These are phyloP conservation scores for Sinopyrophorus schimmeli DNA, from an alignment of 2,888 invertebrate genomes.

Conservation along the genomic window DNA sequence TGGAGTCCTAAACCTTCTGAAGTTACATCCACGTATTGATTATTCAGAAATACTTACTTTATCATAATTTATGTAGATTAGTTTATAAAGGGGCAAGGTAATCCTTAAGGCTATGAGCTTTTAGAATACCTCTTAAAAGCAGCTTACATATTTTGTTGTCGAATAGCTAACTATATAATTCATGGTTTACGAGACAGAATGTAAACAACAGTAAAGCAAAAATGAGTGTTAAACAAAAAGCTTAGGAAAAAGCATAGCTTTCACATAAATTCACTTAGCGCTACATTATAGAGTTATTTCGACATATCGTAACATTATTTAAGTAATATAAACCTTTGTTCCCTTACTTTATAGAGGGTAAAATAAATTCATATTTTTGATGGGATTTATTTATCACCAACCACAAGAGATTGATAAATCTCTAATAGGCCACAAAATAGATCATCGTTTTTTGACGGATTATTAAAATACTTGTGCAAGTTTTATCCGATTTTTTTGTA, in stretches of 20 bases:
- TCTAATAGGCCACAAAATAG: too few species aligned
- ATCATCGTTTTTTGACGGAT: too few species aligned
- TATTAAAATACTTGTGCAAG: too few species aligned
- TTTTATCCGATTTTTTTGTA: too few species aligned
- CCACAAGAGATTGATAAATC: too few species aligned
- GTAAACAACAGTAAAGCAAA: constrained; percentile 19
- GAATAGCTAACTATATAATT: constrained; percentile 21
- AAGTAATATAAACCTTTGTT: constrained; percentile 13
- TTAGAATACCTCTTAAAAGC: constrained; percentile 23
- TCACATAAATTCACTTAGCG: constrained; percentile 21
- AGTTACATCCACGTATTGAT: constrained; percentile 26
- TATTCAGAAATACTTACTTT: constrained; percentile 28
- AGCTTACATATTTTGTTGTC: constrained; percentile 18
- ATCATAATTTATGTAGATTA: constrained; percentile 31
- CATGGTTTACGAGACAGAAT: constrained; percentile 21
- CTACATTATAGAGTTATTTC: constrained; percentile 20
- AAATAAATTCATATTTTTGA: constrained; percentile 10
- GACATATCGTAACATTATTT: constrained; percentile 10
- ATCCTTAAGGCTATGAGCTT: constrained; percentile 24
- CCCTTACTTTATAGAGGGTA: constrained; percentile 5
- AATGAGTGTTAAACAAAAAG: constrained; percentile 21
- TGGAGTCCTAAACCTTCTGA: constrained; percentile 22
- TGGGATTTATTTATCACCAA: too few species aligned
- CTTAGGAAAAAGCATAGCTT: constrained; percentile 18
- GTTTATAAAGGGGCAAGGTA: constrained; percentile 25